Evolutionary conservation across 1,140 invertebrate species (phyloP), one percentile per base, ranked within the genome.

Genomic region (Plutomurus gul): DNA sequence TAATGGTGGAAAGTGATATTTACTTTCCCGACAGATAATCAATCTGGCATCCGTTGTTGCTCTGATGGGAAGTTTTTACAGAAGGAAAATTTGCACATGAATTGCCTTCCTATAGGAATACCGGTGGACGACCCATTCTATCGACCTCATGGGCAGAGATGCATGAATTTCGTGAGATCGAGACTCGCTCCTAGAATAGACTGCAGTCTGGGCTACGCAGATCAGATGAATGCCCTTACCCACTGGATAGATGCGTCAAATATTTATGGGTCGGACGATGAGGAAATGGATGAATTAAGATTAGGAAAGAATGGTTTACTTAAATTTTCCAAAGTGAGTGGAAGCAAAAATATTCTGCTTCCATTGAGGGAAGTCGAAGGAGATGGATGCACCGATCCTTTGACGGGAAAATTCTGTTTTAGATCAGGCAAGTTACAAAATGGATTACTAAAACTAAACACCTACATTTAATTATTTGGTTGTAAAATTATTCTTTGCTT

Each of bases 111-210:
- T 0, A 96, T 99, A 78, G 86, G 92, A 0, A 90, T 98, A 8
- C 93, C 95, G 3, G 85, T 88, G 0, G 90, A 95, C 82, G 97
- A 99, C 87, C 93, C 92, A 0, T 89, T 93, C n/a, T 94, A 93
- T 84, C 86, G 88, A 1, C 88, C 89, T 72, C 89, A 88, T 39
- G 89, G 91, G 20, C 91, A 91, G 16, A 89, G 91, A 74, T 96
- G 95, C 85, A 90, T 95, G 87, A 95, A 95, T 87, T 95, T 96
- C 84, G 93, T 95, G 1, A 89, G 95, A 80, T 94, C 92, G 11
- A 90, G 86, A 22, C 81, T 85, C 8, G 85, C 85, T 1, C 84
- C 87, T 6, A 85, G 86, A 40, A 85, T 87, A 7, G 87, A 88
- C 13, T 85, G 86, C 33, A 80, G 85, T 7, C 84, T 89, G 11